Evolutionary conservation across 35 echinoderm and acorn worm species (phyloP).

Genomic region (Apostichopus californicus): DNA sequence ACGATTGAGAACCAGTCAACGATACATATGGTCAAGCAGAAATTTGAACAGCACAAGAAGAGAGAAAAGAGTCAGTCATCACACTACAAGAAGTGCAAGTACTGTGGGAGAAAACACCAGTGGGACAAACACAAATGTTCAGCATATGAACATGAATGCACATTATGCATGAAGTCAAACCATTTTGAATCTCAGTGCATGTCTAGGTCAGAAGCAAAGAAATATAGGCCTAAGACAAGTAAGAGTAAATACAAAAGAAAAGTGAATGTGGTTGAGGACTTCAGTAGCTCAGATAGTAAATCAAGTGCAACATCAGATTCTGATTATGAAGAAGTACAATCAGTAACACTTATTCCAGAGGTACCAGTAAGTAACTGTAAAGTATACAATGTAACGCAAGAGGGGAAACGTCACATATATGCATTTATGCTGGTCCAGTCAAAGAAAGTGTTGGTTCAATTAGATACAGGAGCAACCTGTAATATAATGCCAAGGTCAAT

Average conservation of each 20-base stretch:
- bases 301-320: constrained; percentile 12
- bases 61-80: neutral
- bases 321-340: constrained; percentile 54
- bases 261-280: neutral
- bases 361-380: neutral
- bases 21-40: neutral
- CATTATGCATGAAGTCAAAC: constrained; percentile 53
- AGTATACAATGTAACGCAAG: neutral
- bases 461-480: constrained; percentile 54
- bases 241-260: neutral
- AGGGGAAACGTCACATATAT: constrained; percentile 27
- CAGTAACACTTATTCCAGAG: constrained; percentile 33
- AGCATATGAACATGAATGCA: constrained; percentile 63
- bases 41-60: neutral
- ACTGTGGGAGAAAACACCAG: constrained; percentile 60
- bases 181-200: constrained; percentile 62
- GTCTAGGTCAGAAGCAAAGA: too few relatives aligned
- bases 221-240: neutral
- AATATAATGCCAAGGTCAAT: constrained; percentile 39
- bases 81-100: constrained; percentile 13
- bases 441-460: constrained; percentile 48
- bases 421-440: constrained; percentile 34
- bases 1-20: constrained; percentile 24
- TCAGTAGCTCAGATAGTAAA: constrained; percentile 17
- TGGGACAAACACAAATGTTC: constrained; percentile 63